Base-by-base conservation (phyloP, 35 echinoderm and acorn worm genomes). In the Lytechinus pictus region DNA sequence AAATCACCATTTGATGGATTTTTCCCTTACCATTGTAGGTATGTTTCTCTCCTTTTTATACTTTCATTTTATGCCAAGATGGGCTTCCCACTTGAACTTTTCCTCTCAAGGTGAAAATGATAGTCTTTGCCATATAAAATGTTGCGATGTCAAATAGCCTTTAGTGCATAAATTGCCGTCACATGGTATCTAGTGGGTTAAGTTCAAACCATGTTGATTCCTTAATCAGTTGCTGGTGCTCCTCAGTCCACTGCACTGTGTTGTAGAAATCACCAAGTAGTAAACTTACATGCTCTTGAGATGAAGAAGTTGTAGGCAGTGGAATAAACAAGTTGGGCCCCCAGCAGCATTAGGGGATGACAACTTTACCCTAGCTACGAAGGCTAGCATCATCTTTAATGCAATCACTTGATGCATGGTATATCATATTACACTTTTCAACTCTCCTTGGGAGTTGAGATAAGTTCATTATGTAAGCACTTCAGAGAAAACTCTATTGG, bases 401-500 rank as follows among this genome's bases (percentile, higher is more conserved):
- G 66, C 66, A 79, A 79, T 79, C 16, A 79, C 66, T 79, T 79
- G 66, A 79, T 79, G 66, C 66, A 79, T n/a, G 19, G 4, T 19
- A 24, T n/a, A 7, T 79, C 66, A 79, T 79, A n/a, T 79, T 79
- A 79, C 66, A 14, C 66, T n/a, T 5, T 7, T 79, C 66, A 79
- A n/a, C 66, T 79, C 66, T n/a, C 19, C 66, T 79, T 24, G 66
- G 66, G 66, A 16, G 66, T n/a, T 79, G 66, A 79, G 66, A 79
- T 79, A 79, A 79, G 66, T 79, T 79, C 66, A 79, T 79, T 79
- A 79, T 79, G 66, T 79, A 79, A 79, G 66, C 66, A 79, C 66
- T 79, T 79, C 19, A n/a, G 2, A 24, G 66, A 4, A 24, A 79
- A 24, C 66, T 24, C 66, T 24, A 13, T 72, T 24, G 66, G n/a